Conservation (phyloP, 2,113 vertebrate genomes). For the Hypomesus transpacificus region DNA sequence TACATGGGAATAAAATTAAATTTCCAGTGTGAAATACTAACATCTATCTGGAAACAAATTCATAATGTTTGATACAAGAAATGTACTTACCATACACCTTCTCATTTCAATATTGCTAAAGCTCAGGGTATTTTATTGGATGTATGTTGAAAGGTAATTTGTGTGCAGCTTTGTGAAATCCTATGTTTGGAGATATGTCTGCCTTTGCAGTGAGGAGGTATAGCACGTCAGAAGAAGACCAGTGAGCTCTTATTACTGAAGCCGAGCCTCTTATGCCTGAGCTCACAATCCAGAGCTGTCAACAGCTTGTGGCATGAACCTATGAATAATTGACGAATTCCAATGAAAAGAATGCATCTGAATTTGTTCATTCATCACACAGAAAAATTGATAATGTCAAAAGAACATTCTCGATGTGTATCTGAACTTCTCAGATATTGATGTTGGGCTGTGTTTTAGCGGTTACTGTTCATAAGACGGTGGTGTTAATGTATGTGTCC, state of each 20-base stretch:
- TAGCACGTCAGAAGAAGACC: not conserved
- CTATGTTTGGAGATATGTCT: not conserved
- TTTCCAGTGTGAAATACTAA: not conserved
- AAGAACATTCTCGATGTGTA: not conserved
- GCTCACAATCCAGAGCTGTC: not conserved
- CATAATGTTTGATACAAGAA: too few species aligned
- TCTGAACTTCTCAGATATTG: too few species aligned
- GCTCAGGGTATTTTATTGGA: not conserved
- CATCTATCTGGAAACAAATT: slow-evolving; percentile 29
- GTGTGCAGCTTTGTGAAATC: not conserved
- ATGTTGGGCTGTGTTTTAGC: not conserved
- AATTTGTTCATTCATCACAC: not conserved
- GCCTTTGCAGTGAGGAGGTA: not conserved
- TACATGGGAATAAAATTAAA: slow-evolving; percentile 1
- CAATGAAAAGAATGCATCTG: slow-evolving; percentile 21
- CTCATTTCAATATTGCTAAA: not conserved
- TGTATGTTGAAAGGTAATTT: not conserved
- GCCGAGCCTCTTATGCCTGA: slow-evolving; percentile 7
- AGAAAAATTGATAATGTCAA: not conserved
- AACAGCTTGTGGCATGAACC: not conserved
- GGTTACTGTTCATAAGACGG: not conserved
- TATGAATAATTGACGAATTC: not conserved
- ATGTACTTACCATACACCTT: too few species aligned
- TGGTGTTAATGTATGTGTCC: not conserved
- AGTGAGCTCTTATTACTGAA: slow-evolving; percentile 3